These are phyloP conservation scores for Bettongia penicillata DNA, from an alignment of 2,113 vertebrate species.

Conservation along the genomic window DNA sequence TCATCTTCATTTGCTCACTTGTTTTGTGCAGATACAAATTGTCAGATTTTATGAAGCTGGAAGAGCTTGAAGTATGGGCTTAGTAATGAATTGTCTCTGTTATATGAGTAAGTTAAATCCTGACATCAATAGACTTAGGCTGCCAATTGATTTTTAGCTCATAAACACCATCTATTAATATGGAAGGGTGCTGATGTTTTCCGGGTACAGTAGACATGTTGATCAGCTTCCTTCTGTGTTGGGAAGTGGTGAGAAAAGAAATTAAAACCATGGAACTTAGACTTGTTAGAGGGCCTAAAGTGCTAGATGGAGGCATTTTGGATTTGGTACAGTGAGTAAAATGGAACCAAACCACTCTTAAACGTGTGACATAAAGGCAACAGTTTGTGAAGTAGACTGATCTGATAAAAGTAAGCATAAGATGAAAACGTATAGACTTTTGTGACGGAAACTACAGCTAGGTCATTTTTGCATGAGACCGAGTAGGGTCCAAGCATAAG, in stretches of 20 bases:
- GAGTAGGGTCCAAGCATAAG: not conserved
- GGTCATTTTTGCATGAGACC: not conserved
- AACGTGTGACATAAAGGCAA: not conserved
- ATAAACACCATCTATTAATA: not conserved
- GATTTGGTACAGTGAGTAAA: not conserved
- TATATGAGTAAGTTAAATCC: not conserved
- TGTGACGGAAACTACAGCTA: not conserved
- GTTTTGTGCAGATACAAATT: not conserved
- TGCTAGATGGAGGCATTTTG: not conserved
- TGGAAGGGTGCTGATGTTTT: not conserved
- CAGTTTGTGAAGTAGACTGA: not conserved
- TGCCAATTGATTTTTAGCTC: not conserved
- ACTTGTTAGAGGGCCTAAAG: not conserved
- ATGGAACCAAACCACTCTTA: not conserved
- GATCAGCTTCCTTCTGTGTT: not conserved
- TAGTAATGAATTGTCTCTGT: not conserved
- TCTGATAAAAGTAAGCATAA: not conserved
- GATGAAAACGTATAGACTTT: not conserved
- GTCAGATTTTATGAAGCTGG: not conserved
- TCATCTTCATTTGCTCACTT: not conserved
- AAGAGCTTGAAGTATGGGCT: not conserved
- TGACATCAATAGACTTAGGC: not conserved
- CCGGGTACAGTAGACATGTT: not conserved
- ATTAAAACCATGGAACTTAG: not conserved
- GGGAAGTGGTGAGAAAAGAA: not conserved